Conservation (phyloP, 2,888 invertebrate species). For the Melanostoma mellinum region DNA sequence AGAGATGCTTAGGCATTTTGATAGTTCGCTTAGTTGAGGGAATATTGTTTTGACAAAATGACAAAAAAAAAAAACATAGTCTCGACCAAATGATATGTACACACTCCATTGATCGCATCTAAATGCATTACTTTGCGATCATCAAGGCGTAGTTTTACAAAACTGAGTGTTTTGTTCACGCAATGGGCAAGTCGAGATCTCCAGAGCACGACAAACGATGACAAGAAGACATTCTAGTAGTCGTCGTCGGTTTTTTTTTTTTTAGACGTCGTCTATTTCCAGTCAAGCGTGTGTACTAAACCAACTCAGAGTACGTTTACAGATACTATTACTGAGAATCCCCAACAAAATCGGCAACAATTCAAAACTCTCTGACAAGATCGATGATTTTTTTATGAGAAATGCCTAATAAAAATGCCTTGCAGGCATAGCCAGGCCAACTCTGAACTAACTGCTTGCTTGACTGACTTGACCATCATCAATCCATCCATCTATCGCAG, state of each 20-base stretch:
- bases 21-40: too few species aligned
- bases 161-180: conserved; percentile 64
- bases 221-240: conserved; percentile 55
- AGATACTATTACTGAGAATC: conserved; percentile 13
- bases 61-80: not conserved
- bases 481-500: conserved; percentile 64
- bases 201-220: conserved; percentile 64
- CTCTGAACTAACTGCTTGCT: conserved; percentile 57
- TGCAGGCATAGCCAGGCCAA: conserved; percentile 59
- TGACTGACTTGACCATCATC: conserved; percentile 71
- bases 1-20: too few species aligned
- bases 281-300: conserved; percentile 49
- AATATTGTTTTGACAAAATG: too few species aligned
- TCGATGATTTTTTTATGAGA: conserved; percentile 69
- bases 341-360: conserved; percentile 65
- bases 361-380: conserved; percentile 67
- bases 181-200: conserved; percentile 47
- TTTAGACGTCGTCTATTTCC: conserved; percentile 57
- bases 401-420: conserved; percentile 72
- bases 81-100: conserved; percentile 10
- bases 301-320: not conserved
- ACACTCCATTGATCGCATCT: conserved; percentile 59
- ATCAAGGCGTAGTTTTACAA: conserved; percentile 16
- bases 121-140: conserved; percentile 46
- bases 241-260: conserved; percentile 17